These are phyloP conservation scores for Myotis findleyi DNA, from an alignment of 2,797 vertebrate species.

Conservation along the genomic window DNA sequence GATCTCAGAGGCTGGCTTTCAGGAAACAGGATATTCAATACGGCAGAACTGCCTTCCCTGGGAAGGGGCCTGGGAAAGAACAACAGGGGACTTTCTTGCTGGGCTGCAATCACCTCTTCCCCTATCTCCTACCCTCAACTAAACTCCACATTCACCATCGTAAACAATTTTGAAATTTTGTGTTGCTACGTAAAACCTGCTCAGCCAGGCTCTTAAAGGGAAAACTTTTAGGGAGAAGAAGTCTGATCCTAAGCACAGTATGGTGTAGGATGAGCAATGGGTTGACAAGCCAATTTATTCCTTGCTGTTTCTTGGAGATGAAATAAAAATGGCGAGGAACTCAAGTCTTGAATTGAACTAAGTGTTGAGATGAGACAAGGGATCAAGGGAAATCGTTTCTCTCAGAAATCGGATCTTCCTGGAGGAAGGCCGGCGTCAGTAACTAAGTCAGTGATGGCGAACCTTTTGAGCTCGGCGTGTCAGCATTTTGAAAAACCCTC, in stretches of 20 bases:
- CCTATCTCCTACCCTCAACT: not conserved
- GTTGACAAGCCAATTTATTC: not conserved
- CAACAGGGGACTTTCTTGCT: constrained; percentile 53
- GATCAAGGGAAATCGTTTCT: not conserved
- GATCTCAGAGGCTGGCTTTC: constrained; percentile 41
- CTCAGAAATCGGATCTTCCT: not conserved
- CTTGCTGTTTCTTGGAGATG: constrained; percentile 12
- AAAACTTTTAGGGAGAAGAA: not conserved
- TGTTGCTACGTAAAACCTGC: not conserved
- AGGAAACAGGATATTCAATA: constrained; percentile 67
- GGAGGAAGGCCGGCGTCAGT: not conserved
- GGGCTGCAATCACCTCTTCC: not conserved
- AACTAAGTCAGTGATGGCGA: not conserved
- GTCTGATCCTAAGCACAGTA: not conserved
- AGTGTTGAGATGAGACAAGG: not conserved
- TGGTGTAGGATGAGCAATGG: not conserved
- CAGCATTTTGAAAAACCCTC: too few species aligned
- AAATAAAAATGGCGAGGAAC: not conserved
- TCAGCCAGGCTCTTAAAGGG: not conserved
- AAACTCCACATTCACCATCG: not conserved
- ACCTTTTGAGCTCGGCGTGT: too few species aligned
- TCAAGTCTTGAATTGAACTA: not conserved
- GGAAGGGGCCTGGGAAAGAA: constrained; percentile 36
- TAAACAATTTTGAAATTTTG: constrained; percentile 42
- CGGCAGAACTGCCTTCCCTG: not conserved